Evolutionary conservation across 2,888 invertebrate species (phyloP), one percentile per base, ranked within the genome.

Genomic region (Andrena haemorrhoa): DNA sequence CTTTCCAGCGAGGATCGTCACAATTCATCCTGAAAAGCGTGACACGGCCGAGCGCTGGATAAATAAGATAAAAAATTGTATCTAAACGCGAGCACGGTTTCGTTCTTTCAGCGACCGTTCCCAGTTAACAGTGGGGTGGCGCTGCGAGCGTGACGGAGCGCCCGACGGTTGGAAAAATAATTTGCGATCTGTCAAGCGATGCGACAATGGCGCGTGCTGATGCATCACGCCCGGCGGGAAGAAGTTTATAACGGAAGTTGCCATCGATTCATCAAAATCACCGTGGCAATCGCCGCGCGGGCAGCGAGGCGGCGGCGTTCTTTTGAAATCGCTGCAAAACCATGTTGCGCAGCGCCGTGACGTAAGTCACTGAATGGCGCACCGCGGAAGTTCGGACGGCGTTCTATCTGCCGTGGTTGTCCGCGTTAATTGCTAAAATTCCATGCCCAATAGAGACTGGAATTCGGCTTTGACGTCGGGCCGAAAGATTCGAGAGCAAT

Each of bases 231-330:
- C 29, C 35, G 10, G 51, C 31, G 29, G 65, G 60, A 83, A 83
- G 82, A 77, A 83, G 82, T 83, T 74, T 74, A 82, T 82, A 82
- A 77, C 83, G 65, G 77, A 82, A 66, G 73, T 73, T 74, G 56
- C 70, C 58, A 51, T 29, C 82, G 78, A 83, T 83, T 77, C 82
- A 77, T 83, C 83, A 77, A 83, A 83, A 77, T 75, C 76, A 47
- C 56, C 77, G 76, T 65, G 53, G 68, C 82, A 49, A 82, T 82
- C 82, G 33, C 60, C 51, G 0, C 41, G 53, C 58, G 20, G 35
- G 26, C 16, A 60, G 51, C n/a, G 29, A 8, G 47, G n/a, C n/a
- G 49, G 20, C 69, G 7, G 26, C 66, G 49, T 51, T 12, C 66
- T 51, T 8, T 58, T 31, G 51, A 64, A 49, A 77, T 60, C 47